Base-by-base conservation (phyloP, 2,888 invertebrate genomes). In the Carabus problematicus region DNA sequence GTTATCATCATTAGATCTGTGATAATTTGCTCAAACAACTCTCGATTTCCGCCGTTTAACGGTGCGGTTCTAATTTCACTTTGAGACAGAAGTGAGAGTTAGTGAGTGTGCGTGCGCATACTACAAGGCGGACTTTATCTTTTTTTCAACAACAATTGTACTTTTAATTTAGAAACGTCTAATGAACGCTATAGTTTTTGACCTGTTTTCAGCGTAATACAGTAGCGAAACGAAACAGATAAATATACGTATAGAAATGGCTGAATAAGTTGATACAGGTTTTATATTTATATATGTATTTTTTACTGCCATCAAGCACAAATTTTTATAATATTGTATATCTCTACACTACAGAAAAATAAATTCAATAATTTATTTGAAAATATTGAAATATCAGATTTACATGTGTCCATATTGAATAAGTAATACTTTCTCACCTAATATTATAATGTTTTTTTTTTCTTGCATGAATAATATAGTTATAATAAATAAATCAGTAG, bases 21-120 rank as follows among this genome's bases (percentile, higher is more conserved):
- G 14, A 45, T 45, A 45, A 45, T 45, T 45, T 45, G n/a, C 14
- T 45, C 45, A 12, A 12, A 45, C n/a, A 45, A 45, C 45, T 45
- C 45, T 45, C 45, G 45, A 45, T 45, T 45, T 45, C 45, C 11
- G 14, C 45, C 14, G 45, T 45, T 45, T 11, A 11, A 12, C 45
- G n/a, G 7, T 7, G 11, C n/a, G 11, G 45, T 45, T 45, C 7
- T 45, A 45, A 45, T 45, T 45, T 45, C 45, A 12, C 45, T 45
- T 45, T 45, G 7, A 12, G 14, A 45, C 45, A 12, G 45, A 45
- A 45, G 45, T 45, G 45, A 45, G 45, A 45, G 45, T 45, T 45
- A 12, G 14, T 14, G 14, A 3, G 7, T 29, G 29, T 29, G 14
- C 45, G 7, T 29, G 29, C 6, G 14, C 45, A 45, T 12, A 6